Base-by-base conservation (phyloP, 2,113 vertebrate species). In the Phalacrocorax carbo region DNA sequence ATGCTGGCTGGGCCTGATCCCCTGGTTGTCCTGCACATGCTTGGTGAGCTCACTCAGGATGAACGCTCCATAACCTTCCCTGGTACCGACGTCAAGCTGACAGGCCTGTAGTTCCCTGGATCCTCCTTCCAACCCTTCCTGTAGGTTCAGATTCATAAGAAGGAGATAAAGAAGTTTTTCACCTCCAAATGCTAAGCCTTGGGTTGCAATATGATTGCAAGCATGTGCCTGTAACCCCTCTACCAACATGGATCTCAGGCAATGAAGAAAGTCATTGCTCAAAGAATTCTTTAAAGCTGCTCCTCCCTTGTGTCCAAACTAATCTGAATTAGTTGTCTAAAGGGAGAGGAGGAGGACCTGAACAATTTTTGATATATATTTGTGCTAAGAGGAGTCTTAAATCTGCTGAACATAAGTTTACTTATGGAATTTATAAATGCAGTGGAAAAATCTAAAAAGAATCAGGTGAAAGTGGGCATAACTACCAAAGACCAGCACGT, bases 141-240 rank as follows among this genome's bases (percentile, higher is more conserved):
- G 38, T 38, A 38, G 38, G 38, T 38, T 38, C 17, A 87, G 22
- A 70, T 66, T 70, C 16, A 5, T 86, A 73, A 61, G 23, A 82
- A 2, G 1, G 54, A 83, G 32, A 66, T 12, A 79, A 70, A 52
- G 34, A 48, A 9, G 14, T 17, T 58, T 78, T 90, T 90, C 10
- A 30, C 4, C 21, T 83, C n/a, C 22, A 30, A 36, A 55, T 29
- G 54, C 36, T 61, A 38, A 30, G 15, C 19, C 10, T n/a, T 54
- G 34, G 2, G 13, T 70, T 94, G 26, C 0, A 0, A 60, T 54
- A 58, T 0, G 5, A 9, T 25, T 86, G 69, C 5, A 60, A 78
- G 22, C n/a, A 21, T 2, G 0, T 58, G 15, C 38, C 55, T 92
- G 25, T 29, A 81, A 49, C 16, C 8, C 5, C 10, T 78, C 54